Conservation (phyloP, 2,797 vertebrate species). For the Pseudochirops corinnae region DNA sequence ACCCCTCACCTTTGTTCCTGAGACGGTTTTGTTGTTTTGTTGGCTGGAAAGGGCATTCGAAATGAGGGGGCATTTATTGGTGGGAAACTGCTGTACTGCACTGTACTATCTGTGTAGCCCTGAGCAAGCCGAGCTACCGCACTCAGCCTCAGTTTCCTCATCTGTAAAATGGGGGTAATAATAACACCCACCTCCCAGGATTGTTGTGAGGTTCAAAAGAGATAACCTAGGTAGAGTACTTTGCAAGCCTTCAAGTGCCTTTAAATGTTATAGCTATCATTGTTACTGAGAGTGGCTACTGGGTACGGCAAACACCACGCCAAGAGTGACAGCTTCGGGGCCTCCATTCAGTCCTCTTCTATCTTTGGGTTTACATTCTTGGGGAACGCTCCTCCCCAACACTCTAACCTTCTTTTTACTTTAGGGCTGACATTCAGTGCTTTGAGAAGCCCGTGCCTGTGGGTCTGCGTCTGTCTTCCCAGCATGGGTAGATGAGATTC, state of each 20-base stretch:
- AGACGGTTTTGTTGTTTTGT: neutral
- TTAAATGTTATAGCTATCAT: neutral
- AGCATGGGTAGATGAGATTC: neutral
- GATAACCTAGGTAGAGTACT: neutral
- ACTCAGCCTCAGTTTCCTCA: neutral
- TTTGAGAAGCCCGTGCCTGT: constrained; percentile 16
- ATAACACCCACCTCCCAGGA: neutral
- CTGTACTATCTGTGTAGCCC: neutral
- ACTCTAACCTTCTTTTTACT: neutral
- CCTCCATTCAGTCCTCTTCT: constrained; percentile 9
- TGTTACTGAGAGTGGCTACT: neutral
- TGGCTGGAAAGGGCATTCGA: neutral
- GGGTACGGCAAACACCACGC: constrained; percentile 30
- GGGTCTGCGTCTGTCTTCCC: neutral
- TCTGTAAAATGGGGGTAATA: neutral
- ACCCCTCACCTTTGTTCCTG: neutral
- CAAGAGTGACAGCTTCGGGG: neutral
- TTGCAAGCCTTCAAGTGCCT: neutral
- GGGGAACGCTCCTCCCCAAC: neutral
- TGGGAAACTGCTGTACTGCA: neutral
- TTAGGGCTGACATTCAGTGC: neutral
- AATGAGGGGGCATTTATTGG: neutral
- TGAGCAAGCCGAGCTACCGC: neutral
- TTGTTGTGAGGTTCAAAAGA: neutral
- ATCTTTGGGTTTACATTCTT: neutral